These are phyloP conservation scores for Coremacera marginata DNA, from an alignment of 2,888 invertebrate genomes.

Conservation along the genomic window DNA sequence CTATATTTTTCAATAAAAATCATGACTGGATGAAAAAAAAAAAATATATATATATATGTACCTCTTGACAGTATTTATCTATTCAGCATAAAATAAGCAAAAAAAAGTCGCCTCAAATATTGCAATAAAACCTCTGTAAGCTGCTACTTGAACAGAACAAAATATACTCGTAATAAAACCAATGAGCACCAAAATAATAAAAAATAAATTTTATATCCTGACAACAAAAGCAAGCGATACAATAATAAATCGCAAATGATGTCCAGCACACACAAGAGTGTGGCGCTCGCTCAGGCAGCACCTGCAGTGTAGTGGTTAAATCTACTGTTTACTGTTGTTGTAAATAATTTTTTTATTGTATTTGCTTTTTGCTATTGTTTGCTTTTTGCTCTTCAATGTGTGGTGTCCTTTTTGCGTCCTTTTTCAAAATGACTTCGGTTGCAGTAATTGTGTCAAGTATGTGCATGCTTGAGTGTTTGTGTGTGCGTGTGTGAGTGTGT, in stretches of 20 bases:
- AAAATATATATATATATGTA: too few species aligned
- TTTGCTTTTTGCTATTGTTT: not conserved
- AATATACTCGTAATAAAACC: not conserved
- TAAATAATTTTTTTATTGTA: not conserved
- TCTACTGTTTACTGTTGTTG: not conserved
- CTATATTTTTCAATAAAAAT: too few species aligned
- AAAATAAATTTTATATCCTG: not conserved
- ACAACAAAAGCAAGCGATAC: not conserved
- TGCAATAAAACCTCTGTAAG: not conserved
- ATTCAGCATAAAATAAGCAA: too few species aligned
- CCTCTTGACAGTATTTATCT: too few species aligned
- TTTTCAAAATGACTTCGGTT: not conserved
- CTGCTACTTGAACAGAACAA: too few species aligned
- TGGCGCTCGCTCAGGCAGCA: not conserved
- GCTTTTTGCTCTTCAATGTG: not conserved
- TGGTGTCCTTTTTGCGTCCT: conserved; percentile 1
- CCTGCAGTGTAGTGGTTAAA: not conserved
- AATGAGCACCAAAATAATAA: not conserved
- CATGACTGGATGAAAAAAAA: too few species aligned
- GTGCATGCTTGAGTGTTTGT: conserved; percentile 34
- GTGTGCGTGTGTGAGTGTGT: not conserved
- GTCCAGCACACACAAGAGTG: not conserved
- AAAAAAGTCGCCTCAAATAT: not conserved
- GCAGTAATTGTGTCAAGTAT: conserved; percentile 23
- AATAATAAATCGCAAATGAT: conserved; percentile 14